Evolutionary conservation across 2,888 invertebrate genomes (phyloP).

Genomic region (Clitarchus hookeri): DNA sequence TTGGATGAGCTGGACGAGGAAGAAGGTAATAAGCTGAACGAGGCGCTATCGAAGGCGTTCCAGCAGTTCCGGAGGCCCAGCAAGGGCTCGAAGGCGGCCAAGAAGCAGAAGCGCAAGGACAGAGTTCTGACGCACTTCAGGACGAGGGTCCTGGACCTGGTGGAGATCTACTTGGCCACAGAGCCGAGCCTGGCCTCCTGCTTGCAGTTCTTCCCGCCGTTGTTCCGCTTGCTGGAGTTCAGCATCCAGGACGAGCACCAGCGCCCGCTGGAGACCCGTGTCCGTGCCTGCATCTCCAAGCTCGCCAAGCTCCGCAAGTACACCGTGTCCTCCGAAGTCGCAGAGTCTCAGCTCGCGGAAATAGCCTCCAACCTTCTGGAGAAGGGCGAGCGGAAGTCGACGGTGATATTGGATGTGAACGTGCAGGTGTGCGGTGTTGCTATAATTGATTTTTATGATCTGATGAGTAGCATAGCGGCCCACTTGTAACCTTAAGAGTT

Average conservation of each 20-base stretch:
- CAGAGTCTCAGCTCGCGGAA: background rate
- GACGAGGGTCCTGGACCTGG: slow-evolving; percentile 41
- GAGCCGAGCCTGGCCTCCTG: slow-evolving; percentile 38
- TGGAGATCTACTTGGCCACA: slow-evolving; percentile 39
- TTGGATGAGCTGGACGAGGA: slow-evolving; percentile 50
- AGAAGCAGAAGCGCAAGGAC: slow-evolving; percentile 40
- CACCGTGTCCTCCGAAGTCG: background rate
- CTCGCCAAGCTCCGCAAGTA: background rate
- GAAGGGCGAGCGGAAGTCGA: slow-evolving; percentile 66
- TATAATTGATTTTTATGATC: no score
- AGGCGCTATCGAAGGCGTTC: slow-evolving; percentile 51
- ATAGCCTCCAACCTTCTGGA: slow-evolving; percentile 58
- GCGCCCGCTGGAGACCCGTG: slow-evolving; percentile 42
- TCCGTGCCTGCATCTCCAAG: slow-evolving; percentile 19
- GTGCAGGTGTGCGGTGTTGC: background rate
- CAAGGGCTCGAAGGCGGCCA: slow-evolving; percentile 30
- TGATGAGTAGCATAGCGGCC: no score
- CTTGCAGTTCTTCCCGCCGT: slow-evolving; percentile 41
- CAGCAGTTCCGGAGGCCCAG: slow-evolving; percentile 34
- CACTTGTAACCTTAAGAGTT: no score
- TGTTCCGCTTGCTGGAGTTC: slow-evolving; percentile 41
- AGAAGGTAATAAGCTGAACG: slow-evolving; percentile 52
- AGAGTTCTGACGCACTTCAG: slow-evolving; percentile 42
- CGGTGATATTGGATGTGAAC: slow-evolving; percentile 66
- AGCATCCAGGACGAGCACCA: slow-evolving; percentile 43